Conservation (phyloP, 2,797 vertebrate species). For the Knipowitschia caucasica region DNA sequence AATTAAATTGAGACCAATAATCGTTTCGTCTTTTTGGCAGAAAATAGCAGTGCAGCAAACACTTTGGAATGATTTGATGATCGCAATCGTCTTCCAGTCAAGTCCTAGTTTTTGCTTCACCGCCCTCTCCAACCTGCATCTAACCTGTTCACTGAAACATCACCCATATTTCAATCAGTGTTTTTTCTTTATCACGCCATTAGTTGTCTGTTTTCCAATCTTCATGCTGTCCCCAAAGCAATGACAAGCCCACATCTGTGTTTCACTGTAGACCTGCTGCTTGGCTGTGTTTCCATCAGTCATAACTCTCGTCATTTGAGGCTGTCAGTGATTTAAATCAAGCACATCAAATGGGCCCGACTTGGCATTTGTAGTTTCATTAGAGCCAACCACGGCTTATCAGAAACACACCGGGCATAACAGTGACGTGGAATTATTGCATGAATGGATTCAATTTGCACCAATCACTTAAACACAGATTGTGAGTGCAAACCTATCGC, state of each 20-base stretch:
- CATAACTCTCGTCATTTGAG: conserved; percentile 11
- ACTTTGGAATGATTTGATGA: no score
- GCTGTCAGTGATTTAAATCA: conserved; percentile 19
- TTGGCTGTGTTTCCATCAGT: conserved; percentile 7
- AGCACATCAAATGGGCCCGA: conserved; percentile 38
- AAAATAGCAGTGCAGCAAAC: no score
- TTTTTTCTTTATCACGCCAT: conserved; percentile 24
- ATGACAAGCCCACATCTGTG: conserved; percentile 8
- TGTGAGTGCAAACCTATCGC: neutral
- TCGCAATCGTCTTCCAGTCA: no score
- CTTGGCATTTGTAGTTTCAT: conserved; percentile 33
- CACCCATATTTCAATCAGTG: conserved; percentile 28
- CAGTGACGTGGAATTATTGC: conserved; percentile 47
- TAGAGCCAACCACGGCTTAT: conserved; percentile 53
- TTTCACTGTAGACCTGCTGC: conserved; percentile 10
- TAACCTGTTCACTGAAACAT: conserved; percentile 43
- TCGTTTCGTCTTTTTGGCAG: no score
- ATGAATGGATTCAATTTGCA: conserved; percentile 10
- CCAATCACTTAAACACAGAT: conserved; percentile 1
- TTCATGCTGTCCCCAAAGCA: conserved; percentile 4
- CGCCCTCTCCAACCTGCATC: conserved; percentile 18
- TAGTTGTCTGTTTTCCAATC: neutral
- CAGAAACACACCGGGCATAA: conserved; percentile 56
- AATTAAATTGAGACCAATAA: no score
- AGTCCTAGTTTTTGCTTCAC: conserved; percentile 12